phyloP scores from a whole-genome alignment of 2,113 vertebrate genomes.

The Laterallus jamaicensis region DNA sequence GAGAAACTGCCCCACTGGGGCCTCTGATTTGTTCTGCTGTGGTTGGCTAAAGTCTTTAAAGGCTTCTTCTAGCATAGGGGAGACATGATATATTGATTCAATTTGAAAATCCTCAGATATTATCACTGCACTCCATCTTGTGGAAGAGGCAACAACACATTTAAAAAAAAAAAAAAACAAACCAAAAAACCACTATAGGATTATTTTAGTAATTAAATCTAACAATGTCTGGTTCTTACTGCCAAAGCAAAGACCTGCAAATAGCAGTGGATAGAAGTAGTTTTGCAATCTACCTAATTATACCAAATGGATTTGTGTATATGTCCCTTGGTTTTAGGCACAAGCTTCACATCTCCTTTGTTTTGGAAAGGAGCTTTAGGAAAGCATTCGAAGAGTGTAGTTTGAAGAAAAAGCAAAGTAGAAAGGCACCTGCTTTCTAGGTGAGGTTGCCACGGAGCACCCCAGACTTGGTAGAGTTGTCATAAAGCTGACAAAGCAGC shows the following conservation, averaged over 20 bases:
- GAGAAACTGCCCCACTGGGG: neutral
- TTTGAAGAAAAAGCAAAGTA: neutral
- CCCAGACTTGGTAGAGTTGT: neutral
- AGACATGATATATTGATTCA: conserved; percentile 5
- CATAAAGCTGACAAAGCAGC: neutral
- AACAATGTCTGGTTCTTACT: neutral
- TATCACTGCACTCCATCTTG: conserved; percentile 57
- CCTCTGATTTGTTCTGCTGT: neutral
- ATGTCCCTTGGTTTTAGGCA: neutral
- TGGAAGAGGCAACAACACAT: conserved; percentile 41
- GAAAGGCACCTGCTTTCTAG: neutral
- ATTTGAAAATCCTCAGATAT: conserved; percentile 40
- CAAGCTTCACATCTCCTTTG: neutral
- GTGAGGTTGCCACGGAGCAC: neutral
- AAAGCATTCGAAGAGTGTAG: neutral
- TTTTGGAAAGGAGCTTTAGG: neutral
- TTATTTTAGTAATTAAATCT: conserved; percentile 15
- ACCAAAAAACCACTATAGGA: neutral
- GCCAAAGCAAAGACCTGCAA: neutral
- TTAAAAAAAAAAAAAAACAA: neutral
- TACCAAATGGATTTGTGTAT: neutral
- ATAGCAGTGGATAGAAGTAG: neutral
- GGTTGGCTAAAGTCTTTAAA: neutral
- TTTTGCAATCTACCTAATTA: neutral
- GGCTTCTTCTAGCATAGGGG: neutral